These are phyloP conservation scores for Melitaea athalia DNA, from an alignment of 2,888 invertebrate genomes.

Conservation along the genomic window DNA sequence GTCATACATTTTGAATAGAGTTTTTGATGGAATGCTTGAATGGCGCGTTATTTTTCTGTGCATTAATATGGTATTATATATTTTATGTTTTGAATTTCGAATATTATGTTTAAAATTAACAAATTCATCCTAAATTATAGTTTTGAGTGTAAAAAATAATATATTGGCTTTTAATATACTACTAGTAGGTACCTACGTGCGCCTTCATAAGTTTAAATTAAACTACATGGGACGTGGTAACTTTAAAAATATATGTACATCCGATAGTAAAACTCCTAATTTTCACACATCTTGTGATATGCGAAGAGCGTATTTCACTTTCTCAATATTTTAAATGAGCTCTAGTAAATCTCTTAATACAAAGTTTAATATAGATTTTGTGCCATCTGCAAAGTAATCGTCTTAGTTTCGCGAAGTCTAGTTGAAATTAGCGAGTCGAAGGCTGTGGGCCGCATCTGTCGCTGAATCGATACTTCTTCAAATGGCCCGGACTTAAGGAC, in stretches of 20 bases:
- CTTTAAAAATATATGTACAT: background rate
- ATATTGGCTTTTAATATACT: too few relatives aligned
- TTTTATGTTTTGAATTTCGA: background rate
- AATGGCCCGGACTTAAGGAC: slow-evolving; percentile 37
- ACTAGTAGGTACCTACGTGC: too few relatives aligned
- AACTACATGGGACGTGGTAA: background rate
- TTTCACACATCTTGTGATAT: slow-evolving; percentile 1
- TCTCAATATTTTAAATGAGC: slow-evolving; percentile 11
- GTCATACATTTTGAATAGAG: slow-evolving; percentile 5
- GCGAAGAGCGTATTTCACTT: slow-evolving; percentile 9
- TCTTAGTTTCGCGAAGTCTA: slow-evolving; percentile 44
- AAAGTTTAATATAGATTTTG: slow-evolving; percentile 43
- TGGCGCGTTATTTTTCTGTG: too few relatives aligned
- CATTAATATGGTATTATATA: background rate
- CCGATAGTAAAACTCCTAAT: background rate
- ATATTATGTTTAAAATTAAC: background rate
- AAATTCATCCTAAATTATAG: too few relatives aligned
- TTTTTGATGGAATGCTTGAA: background rate
- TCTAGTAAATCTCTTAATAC: slow-evolving; percentile 31
- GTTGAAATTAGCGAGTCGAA: slow-evolving; percentile 46
- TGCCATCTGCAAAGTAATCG: slow-evolving; percentile 46
- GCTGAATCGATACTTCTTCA: slow-evolving; percentile 40
- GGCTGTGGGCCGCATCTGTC: slow-evolving; percentile 47
- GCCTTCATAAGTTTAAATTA: too few relatives aligned
- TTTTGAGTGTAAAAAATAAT: too few relatives aligned